A percentile compares a stretch with the other conserved stretches of the same genome.
Conservation (phyloP, 2,888 invertebrate genomes). For the Drosophila mimetica region DNA sequence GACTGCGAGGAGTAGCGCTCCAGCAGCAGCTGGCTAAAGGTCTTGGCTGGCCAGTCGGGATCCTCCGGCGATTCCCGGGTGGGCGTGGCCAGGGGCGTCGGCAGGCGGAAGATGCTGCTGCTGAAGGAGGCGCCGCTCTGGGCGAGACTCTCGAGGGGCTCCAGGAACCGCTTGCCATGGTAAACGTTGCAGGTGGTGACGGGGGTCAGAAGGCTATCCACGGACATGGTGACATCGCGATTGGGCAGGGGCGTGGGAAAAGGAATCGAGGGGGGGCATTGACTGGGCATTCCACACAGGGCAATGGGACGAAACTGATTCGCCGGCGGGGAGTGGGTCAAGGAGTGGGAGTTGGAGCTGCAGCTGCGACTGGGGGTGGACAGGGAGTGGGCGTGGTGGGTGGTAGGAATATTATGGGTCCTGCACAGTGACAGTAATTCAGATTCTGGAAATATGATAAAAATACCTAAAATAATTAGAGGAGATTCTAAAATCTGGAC, state of each 20-base stretch:
- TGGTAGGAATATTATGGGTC: constrained; percentile 28
- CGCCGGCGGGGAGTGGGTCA: constrained; percentile 41
- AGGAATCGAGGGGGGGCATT: neutral
- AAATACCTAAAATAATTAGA: neutral
- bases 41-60: constrained; percentile 66
- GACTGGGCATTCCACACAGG: constrained; percentile 28
- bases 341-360: constrained; percentile 13
- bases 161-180: constrained; percentile 80
- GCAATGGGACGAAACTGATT: constrained; percentile 67
- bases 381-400: constrained; percentile 14
- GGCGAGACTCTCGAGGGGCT: constrained; percentile 68
- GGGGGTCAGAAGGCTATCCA: constrained; percentile 53
- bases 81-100: constrained; percentile 67
- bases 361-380: constrained; percentile 12
- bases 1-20: constrained; percentile 48
- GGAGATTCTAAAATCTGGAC: no score
- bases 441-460: constrained; percentile 49
- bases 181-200: constrained; percentile 65
- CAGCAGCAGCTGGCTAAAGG: constrained; percentile 63
- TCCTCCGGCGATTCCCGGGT: constrained; percentile 46
- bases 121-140: constrained; percentile 74
- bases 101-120: constrained; percentile 64
- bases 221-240: constrained; percentile 48
- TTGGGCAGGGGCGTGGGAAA: constrained; percentile 12
- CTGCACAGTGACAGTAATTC: constrained; percentile 60